Evolutionary conservation across 2,888 invertebrate species (phyloP).

Genomic region (Ormia ochracea): DNA sequence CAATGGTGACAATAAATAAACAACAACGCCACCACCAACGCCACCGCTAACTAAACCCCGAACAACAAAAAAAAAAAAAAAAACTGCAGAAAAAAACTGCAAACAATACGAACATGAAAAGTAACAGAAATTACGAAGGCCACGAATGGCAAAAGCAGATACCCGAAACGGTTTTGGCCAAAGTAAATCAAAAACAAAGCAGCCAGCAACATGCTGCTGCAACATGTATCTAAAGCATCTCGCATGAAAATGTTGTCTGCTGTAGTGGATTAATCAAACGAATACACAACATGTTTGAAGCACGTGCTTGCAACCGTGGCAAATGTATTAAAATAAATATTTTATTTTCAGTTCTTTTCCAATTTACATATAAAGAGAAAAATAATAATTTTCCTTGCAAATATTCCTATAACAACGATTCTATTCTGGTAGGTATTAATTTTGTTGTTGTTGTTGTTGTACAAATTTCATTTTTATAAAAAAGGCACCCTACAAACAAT

Average conservation of each 20-base stretch:
- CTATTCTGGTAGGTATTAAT: too few species aligned
- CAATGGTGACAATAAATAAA: slow-evolving; percentile 51
- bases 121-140: slow-evolving; percentile 46
- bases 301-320: slow-evolving; percentile 45
- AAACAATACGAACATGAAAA: slow-evolving; percentile 7
- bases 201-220: slow-evolving; percentile 36
- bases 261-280: too few species aligned
- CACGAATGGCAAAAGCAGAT: slow-evolving; percentile 13
- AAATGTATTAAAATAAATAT: background rate
- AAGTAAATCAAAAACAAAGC: background rate
- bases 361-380: too few species aligned
- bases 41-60: slow-evolving; percentile 3
- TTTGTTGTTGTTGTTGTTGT: too few species aligned
- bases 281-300: slow-evolving; percentile 41
- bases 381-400: too few species aligned
- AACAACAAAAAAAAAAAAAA: background rate
- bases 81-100: too few species aligned
- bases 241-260: too few species aligned
- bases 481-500: too few species aligned
- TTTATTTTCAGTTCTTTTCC: too few species aligned
- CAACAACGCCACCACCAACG: slow-evolving; percentile 33
- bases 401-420: too few species aligned
- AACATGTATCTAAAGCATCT: slow-evolving; percentile 45
- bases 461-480: too few species aligned
- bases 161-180: background rate